phyloP scores from a whole-genome alignment of 2,888 invertebrate species.

The Halictus quadricinctus region DNA sequence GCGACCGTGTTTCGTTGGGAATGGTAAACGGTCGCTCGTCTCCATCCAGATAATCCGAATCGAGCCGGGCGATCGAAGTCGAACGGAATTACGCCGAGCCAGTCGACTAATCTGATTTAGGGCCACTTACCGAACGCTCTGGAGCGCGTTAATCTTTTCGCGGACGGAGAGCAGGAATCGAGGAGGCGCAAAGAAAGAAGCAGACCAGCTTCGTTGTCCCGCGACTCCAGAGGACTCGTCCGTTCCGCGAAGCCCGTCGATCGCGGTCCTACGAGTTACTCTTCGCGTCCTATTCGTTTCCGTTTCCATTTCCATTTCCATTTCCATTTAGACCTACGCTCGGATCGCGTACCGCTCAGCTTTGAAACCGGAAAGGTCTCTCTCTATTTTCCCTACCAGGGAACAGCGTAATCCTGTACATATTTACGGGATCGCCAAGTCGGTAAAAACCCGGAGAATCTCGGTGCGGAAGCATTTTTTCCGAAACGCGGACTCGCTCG shows the following conservation, averaged over 20 bases:
- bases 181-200: neutral
- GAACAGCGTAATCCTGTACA: neutral
- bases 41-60: constrained; percentile 50
- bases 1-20: neutral
- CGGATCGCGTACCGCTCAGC: neutral
- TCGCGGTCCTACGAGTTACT: neutral
- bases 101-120: constrained; percentile 42
- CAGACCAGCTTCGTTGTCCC: neutral
- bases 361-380: neutral
- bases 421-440: neutral
- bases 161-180: neutral
- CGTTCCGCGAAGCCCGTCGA: neutral
- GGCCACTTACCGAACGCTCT: constrained; percentile 20
- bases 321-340: neutral
- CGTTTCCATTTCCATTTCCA: neutral
- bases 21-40: constrained; percentile 31
- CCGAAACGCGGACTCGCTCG: neutral
- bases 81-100: constrained; percentile 38
- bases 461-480: neutral
- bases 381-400: neutral
- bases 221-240: neutral
- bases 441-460: neutral
- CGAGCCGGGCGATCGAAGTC: constrained; percentile 39
- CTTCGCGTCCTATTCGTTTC: neutral
- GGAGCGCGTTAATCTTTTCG: constrained; percentile 30